Percentiles rank a stretch among this genome's conserved stretches.
These are phyloP conservation scores for Oryctes rhinoceros DNA, from an alignment of 1,140 invertebrate genomes.

Conservation along the genomic window DNA sequence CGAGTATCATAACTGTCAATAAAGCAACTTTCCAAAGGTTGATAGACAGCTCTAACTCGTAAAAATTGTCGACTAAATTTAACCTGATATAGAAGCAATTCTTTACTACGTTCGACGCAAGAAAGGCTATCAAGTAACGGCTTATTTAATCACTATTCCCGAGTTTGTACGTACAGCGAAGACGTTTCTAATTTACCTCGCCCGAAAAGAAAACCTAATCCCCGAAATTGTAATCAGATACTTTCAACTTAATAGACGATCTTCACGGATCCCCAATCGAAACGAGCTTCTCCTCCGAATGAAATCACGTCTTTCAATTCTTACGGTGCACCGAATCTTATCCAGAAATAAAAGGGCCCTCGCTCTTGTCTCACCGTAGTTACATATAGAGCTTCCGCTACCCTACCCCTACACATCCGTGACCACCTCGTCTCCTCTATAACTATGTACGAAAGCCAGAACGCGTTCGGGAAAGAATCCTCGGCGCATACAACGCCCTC, in stretches of 20 bases:
- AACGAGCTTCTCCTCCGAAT: neutral
- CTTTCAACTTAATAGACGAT: conserved; percentile 7
- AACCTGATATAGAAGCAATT: too few relatives aligned
- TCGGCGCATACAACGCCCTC: neutral
- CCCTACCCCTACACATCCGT: neutral
- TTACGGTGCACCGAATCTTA: conserved; percentile 22
- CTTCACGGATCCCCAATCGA: neutral
- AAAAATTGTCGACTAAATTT: too few relatives aligned
- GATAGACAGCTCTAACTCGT: too few relatives aligned
- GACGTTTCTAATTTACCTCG: neutral
- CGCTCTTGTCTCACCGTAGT: conserved; percentile 3
- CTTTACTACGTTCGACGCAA: too few relatives aligned
- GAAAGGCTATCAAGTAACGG: too few relatives aligned
- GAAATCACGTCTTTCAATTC: conserved; percentile 21
- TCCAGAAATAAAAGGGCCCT: neutral
- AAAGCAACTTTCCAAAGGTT: too few relatives aligned
- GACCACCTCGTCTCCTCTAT: neutral
- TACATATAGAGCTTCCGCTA: neutral
- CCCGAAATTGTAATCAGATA: conserved; percentile 19
- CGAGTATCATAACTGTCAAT: too few relatives aligned
- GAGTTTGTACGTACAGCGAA: too few relatives aligned
- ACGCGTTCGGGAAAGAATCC: neutral
- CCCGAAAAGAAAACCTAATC: conserved; percentile 23
- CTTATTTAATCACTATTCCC: too few relatives aligned
- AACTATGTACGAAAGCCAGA: neutral